phyloP scores from a whole-genome alignment of 2,797 vertebrate species.

The Crax fasciolata region DNA sequence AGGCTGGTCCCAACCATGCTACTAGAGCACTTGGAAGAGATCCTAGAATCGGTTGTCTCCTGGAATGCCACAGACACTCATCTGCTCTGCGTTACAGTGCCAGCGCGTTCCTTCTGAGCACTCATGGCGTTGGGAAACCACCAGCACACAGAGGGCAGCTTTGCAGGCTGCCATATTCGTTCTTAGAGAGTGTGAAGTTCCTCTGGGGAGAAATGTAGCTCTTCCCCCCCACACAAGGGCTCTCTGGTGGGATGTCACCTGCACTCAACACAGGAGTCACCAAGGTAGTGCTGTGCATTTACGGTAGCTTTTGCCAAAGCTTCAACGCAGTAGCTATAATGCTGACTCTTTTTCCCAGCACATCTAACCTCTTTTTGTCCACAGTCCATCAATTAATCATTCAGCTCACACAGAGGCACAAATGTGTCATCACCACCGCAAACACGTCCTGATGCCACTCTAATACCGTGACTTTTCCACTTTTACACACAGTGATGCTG shows the following conservation, averaged over 20 bases:
- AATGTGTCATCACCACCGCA: fast-evolving
- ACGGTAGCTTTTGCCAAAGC: background rate
- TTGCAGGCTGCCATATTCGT: fast-evolving
- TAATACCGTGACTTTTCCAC: background rate
- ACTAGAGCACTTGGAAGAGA: background rate
- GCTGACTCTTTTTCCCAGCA: fast-evolving
- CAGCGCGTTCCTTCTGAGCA: background rate
- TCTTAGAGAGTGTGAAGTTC: fast-evolving
- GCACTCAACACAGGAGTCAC: background rate
- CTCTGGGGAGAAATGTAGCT: background rate
- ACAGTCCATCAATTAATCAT: background rate
- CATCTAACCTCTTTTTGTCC: background rate
- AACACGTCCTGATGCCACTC: background rate
- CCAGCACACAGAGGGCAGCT: background rate
- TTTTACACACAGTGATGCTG: background rate
- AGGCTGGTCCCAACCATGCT: background rate
- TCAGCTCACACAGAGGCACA: background rate
- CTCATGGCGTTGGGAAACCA: background rate
- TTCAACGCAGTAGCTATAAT: background rate
- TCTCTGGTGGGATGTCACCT: background rate
- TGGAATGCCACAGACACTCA: background rate
- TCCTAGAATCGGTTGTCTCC: too few species aligned
- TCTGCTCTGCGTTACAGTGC: fast-evolving
- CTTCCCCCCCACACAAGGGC: background rate
- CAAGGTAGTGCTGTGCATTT: background rate